Base-by-base conservation (phyloP, 2,888 invertebrate genomes). In the Scaptomyza flava region DNA sequence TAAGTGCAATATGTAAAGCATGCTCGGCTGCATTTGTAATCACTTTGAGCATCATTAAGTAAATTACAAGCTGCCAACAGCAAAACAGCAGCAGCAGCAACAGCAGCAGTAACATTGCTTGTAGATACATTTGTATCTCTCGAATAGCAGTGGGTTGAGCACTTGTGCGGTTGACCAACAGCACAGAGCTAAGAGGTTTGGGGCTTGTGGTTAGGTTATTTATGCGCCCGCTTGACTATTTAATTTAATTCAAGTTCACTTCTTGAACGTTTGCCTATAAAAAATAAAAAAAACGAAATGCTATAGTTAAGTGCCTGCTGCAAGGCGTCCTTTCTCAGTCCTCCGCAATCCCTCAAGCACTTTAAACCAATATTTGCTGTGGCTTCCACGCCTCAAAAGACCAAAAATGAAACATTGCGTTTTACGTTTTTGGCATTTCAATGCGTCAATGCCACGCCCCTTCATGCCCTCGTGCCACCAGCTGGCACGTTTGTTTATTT, bases 381-480 rank as follows among this genome's bases (percentile, higher is more conserved):
- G 74, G 64, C 59, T 75, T 45, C 61, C 77, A 78, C 62, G 66
- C 69, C 69, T 67, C 69, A 72, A 76, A 79, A 72, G 72, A 77
- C 67, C 67, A 76, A 68, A 78, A 73, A 66, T 78, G 70, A 69
- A 78, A 81, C 73, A 65, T 65, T 74, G 77, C 62, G 48, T 54
- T 78, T 68, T 71, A 88, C 87, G 85, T 76, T 81, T 87, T 79
- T 84, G 87, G 84, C 84, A 88, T 84, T 84, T 79, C 74, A 84
- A 84, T 87, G 83, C 61, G 52, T 27, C 27, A 27, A 27, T 69
- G 57, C 47, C 68, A 68, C 78, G 58, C 79, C 64, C 51, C 42
- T 12, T 14, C 33, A 23, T 17, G 7, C 8, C 4, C 12, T 8
- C 17, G 8, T 8, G 14, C 11, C 20, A 14, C 17, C 64, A 68